Base-by-base conservation (phyloP, 2,888 invertebrate species). In the Panopea generosa region DNA sequence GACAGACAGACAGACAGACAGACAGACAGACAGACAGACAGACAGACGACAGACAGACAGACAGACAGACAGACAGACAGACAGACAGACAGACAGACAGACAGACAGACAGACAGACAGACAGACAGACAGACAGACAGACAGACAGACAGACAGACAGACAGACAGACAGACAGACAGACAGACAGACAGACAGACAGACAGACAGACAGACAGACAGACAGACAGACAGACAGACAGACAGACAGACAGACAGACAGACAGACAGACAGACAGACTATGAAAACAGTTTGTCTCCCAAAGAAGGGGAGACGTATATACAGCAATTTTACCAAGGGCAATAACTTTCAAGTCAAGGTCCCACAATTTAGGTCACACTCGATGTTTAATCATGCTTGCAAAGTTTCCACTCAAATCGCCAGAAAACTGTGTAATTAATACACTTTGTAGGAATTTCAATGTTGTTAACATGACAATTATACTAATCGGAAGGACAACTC, bases 181-280 rank as follows among this genome's bases (percentile, higher is more conserved):
- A 55, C 29, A 55, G 16, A 29, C 27, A 60, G 47, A 47, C 20
- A 47, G 27, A 60, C 22, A 60, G n/a, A 47, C 22, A 47, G 47
- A 47, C n/a, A 27, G 27, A 60, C 22, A 60, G 45, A 60, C 22
- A 60, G 60, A 47, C 22, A 60, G 60, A 60, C 22, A 60, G 47
- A 60, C 22, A 60, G 60, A 60, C 43, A 60, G 60, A 60, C 22
- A 60, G 24, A 60, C 22, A 60, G 60, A 47, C 38, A 60, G 40
- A 60, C 38, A 60, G 27, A 60, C 16, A 47, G 47, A 60, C 26
- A 60, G 22, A 60, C 38, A 60, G 26, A 60, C 38, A 60, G 40
- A 47, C 38, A 60, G 60, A 60, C 43, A 60, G 47, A 47, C 16
- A 27, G 60, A 43, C n/a, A 47, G 29, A 43, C 33, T n/a, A n/a